Conservation (phyloP, 2,888 invertebrate genomes). For the Watsonalla binaria region DNA sequence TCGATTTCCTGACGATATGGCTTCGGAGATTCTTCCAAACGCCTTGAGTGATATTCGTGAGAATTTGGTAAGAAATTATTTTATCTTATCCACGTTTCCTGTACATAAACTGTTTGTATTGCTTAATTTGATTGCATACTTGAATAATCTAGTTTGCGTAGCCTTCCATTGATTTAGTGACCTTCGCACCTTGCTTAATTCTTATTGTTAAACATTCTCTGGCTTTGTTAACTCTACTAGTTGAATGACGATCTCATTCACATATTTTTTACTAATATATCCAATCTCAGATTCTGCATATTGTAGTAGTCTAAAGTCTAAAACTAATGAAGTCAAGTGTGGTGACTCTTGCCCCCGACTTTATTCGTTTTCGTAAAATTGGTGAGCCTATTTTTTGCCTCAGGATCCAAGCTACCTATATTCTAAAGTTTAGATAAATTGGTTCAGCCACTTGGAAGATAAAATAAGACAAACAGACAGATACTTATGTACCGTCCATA, state of each 20-base stretch:
- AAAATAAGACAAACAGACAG: not conserved
- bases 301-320: too few species aligned
- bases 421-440: not conserved
- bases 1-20: slow-evolving; percentile 33
- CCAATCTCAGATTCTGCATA: too few species aligned
- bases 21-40: slow-evolving; percentile 49
- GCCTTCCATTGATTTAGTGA: slow-evolving; percentile 16
- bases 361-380: not conserved
- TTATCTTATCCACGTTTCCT: not conserved
- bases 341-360: too few species aligned
- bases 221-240: too few species aligned
- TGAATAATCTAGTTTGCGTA: slow-evolving; percentile 4
- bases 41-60: slow-evolving; percentile 59
- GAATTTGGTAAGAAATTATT: slow-evolving; percentile 55
- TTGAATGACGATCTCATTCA: too few species aligned
- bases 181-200: slow-evolving; percentile 33
- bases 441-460: not conserved
- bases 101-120: slow-evolving; percentile 1
- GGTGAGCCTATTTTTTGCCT: not conserved
- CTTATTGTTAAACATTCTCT: slow-evolving; percentile 8
- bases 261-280: too few species aligned
- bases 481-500: not conserved
- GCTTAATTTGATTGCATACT: slow-evolving; percentile 8
- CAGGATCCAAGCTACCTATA: too few species aligned
- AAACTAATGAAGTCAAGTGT: too few species aligned